phyloP scores from a whole-genome alignment of 2,888 invertebrate genomes.

The Siphonodentalium dalli region DNA sequence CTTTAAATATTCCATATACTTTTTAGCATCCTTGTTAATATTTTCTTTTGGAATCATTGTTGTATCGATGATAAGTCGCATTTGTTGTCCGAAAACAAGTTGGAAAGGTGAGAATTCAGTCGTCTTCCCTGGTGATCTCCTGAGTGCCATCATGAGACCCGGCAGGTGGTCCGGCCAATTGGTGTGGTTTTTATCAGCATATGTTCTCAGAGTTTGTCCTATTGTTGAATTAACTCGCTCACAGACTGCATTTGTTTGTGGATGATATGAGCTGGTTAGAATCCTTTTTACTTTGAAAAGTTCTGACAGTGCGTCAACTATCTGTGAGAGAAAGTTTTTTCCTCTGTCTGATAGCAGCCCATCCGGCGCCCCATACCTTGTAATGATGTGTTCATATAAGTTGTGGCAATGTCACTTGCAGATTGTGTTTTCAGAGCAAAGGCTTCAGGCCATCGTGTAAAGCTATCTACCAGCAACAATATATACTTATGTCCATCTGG shows the following conservation, averaged over 20 bases:
- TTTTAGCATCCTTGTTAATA: background rate
- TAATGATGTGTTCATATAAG: too few species aligned
- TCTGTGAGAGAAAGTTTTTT: too few species aligned
- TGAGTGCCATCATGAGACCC: constrained; percentile 9
- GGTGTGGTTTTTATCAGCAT: background rate
- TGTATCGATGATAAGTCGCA: constrained; percentile 7
- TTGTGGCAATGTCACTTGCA: background rate
- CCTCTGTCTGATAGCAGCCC: too few species aligned
- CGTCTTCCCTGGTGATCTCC: background rate
- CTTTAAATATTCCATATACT: constrained; percentile 1
- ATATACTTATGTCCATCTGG: constrained; percentile 1
- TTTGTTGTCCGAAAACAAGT: constrained; percentile 5
- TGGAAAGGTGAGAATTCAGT: constrained; percentile 14
- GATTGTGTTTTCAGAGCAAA: constrained; percentile 4
- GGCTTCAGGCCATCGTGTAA: constrained; percentile 4
- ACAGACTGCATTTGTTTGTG: constrained; percentile 15
- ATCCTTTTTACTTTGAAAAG: too few species aligned
- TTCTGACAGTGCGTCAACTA: too few species aligned
- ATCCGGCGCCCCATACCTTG: too few species aligned
- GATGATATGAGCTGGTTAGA: constrained; percentile 11
- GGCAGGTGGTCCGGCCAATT: constrained; percentile 5
- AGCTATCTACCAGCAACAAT: background rate
- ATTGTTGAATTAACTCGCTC: background rate
- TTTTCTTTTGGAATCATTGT: constrained; percentile 4
- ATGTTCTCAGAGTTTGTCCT: constrained; percentile 1